Conservation (phyloP, 2,888 invertebrate genomes). For the Melikaiella ostensackeni region DNA sequence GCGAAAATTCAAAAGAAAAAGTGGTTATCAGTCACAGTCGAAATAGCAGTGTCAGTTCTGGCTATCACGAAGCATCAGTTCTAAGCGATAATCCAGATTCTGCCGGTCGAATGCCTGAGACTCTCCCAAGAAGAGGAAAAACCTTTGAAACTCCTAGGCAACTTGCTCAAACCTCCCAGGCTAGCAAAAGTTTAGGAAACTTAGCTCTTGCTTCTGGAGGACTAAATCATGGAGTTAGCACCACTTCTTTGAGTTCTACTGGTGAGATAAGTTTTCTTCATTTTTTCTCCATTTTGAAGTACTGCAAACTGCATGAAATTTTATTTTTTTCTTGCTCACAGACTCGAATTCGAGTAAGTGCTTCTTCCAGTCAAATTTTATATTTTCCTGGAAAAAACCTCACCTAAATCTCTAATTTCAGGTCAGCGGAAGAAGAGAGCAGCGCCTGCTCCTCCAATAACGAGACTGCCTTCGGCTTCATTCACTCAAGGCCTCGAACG, state of each 20-base stretch:
- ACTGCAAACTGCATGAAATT: neutral
- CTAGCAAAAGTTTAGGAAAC: constrained; percentile 74
- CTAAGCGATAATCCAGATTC: constrained; percentile 81
- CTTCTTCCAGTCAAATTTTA: neutral
- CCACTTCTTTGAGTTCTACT: constrained; percentile 72
- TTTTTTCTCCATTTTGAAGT: neutral
- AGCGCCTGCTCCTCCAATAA: constrained; percentile 78
- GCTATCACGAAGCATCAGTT: constrained; percentile 85
- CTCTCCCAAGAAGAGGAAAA: constrained; percentile 75
- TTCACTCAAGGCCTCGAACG: constrained; percentile 71
- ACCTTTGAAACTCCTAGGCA: constrained; percentile 68
- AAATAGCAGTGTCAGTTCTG: constrained; percentile 86
- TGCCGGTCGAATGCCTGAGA: constrained; percentile 70
- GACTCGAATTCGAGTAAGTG: constrained; percentile 61
- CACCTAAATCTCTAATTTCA: constrained; percentile 56
- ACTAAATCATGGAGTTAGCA: constrained; percentile 70
- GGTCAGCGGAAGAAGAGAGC: constrained; percentile 81
- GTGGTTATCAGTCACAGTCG: constrained; percentile 83
- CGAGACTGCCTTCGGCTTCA: constrained; percentile 68
- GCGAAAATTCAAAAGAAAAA: constrained; percentile 65
- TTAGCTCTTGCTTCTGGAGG: constrained; percentile 64
- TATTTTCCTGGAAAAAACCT: neutral
- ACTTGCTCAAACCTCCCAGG: constrained; percentile 70
- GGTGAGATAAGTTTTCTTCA: constrained; percentile 60
- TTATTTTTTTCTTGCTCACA: constrained; percentile 43